A percentile compares a stretch with the other conserved stretches of the same genome.
phyloP scores from a whole-genome alignment of 2,113 vertebrate species.

The Python bivittatus region DNA sequence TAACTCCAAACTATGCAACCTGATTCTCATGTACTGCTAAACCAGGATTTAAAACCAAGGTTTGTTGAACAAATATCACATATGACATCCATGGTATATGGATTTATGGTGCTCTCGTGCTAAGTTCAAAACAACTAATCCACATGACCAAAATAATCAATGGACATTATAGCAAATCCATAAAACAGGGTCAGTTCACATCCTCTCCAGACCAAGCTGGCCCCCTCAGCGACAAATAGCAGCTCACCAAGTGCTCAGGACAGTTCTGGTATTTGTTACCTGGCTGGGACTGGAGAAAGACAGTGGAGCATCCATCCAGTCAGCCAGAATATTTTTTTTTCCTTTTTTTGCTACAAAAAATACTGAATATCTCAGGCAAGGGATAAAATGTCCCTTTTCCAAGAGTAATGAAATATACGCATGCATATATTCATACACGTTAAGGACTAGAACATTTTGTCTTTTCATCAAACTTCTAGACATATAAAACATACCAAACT shows the following conservation, averaged over 20 bases:
- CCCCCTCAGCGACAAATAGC: background rate
- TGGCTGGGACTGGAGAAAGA: background rate
- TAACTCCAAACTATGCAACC: background rate
- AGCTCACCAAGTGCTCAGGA: background rate
- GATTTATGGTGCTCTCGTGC: background rate
- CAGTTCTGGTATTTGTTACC: background rate
- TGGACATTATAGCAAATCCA: background rate
- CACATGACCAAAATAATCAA: background rate
- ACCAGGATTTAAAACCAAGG: background rate
- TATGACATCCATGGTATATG: background rate
- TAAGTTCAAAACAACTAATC: background rate
- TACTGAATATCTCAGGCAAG: background rate
- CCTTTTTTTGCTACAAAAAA: background rate
- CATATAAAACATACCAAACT: conserved; percentile 58
- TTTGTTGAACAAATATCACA: background rate
- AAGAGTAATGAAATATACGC: conserved; percentile 25
- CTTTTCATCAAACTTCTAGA: conserved; percentile 62
- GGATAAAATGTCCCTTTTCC: background rate
- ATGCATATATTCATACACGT: conserved; percentile 44
- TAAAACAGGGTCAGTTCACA: background rate
- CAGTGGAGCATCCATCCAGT: background rate
- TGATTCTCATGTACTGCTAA: background rate
- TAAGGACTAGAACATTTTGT: conserved; percentile 54
- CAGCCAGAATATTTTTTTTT: background rate
- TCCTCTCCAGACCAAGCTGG: background rate